phyloP scores from a whole-genome alignment of 2,888 invertebrate genomes.

The Dendrolimus pini region DNA sequence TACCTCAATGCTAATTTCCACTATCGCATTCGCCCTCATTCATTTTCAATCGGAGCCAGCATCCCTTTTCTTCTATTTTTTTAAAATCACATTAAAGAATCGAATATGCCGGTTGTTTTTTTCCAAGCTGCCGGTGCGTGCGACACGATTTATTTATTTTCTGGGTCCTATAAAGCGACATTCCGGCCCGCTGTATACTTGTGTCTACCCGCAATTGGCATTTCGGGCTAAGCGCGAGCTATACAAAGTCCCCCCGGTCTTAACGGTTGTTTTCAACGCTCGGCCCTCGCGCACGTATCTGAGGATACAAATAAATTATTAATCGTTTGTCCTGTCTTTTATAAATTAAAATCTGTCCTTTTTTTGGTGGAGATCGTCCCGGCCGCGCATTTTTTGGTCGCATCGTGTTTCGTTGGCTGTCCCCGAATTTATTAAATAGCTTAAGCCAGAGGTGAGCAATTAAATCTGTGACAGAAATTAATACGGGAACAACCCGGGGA shows the following conservation, averaged over 20 bases:
- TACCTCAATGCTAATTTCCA: slow-evolving; percentile 77
- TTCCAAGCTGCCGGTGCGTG: slow-evolving; percentile 58
- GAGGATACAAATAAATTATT: slow-evolving; percentile 76
- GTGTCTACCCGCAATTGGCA: slow-evolving; percentile 76
- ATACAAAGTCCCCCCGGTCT: slow-evolving; percentile 72
- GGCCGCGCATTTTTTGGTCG: slow-evolving; percentile 60
- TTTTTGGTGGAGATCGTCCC: slow-evolving; percentile 57
- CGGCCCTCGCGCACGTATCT: slow-evolving; percentile 65
- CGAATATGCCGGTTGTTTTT: slow-evolving; percentile 73
- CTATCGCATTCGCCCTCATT: slow-evolving; percentile 76
- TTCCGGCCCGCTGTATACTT: slow-evolving; percentile 74
- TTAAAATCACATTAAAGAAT: slow-evolving; percentile 75
- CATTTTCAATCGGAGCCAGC: slow-evolving; percentile 74
- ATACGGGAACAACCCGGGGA: slow-evolving; percentile 53
- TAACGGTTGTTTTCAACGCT: slow-evolving; percentile 77
- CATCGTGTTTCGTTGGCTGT: slow-evolving; percentile 62
- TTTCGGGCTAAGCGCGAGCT: slow-evolving; percentile 73
- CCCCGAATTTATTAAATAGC: slow-evolving; percentile 72
- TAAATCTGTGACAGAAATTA: slow-evolving; percentile 73
- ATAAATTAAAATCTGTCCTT: slow-evolving; percentile 74
- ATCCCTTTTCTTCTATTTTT: slow-evolving; percentile 71
- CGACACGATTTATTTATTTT: slow-evolving; percentile 77
- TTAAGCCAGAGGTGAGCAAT: slow-evolving; percentile 73
- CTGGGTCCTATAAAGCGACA: slow-evolving; percentile 73
- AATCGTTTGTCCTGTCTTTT: slow-evolving; percentile 78